Evolutionary conservation across 2,888 invertebrate genomes (phyloP).

Genomic region (Parnassius orleans): DNA sequence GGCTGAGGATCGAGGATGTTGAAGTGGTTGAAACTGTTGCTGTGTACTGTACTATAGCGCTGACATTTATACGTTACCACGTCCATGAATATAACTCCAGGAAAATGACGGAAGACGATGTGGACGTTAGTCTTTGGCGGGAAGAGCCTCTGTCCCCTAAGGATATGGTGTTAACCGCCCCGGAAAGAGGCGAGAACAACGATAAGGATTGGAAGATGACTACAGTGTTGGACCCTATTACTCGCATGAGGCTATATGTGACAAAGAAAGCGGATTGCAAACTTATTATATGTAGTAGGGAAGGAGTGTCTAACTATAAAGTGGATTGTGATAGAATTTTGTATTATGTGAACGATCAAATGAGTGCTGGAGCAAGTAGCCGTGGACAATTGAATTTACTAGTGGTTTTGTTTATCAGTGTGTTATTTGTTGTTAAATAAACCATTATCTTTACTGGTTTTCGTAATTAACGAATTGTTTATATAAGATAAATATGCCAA

Average conservation of each 20-base stretch:
- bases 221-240: slow-evolving; percentile 61
- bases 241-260: slow-evolving; percentile 61
- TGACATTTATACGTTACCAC: slow-evolving; percentile 55
- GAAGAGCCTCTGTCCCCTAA: slow-evolving; percentile 52
- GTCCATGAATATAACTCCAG: slow-evolving; percentile 65
- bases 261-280: slow-evolving; percentile 59
- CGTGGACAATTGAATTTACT: slow-evolving; percentile 8
- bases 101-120: slow-evolving; percentile 65
- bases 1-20: slow-evolving; percentile 66
- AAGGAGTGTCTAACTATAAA: slow-evolving; percentile 61
- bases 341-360: slow-evolving; percentile 60
- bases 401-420: slow-evolving; percentile 6
- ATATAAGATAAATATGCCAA: neutral
- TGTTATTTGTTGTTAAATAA: slow-evolving; percentile 10
- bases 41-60: slow-evolving; percentile 58
- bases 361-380: slow-evolving; percentile 38
- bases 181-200: slow-evolving; percentile 38
- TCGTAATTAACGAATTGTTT: neutral
- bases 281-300: slow-evolving; percentile 66
- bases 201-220: slow-evolving; percentile 62
- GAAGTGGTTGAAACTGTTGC: slow-evolving; percentile 63
- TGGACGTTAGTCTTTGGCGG: slow-evolving; percentile 63
- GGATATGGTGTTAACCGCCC: slow-evolving; percentile 39
- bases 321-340: slow-evolving; percentile 63
- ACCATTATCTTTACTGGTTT: neutral